Conservation (phyloP, 2,797 vertebrate species). For the Pangasius larnaudii region DNA sequence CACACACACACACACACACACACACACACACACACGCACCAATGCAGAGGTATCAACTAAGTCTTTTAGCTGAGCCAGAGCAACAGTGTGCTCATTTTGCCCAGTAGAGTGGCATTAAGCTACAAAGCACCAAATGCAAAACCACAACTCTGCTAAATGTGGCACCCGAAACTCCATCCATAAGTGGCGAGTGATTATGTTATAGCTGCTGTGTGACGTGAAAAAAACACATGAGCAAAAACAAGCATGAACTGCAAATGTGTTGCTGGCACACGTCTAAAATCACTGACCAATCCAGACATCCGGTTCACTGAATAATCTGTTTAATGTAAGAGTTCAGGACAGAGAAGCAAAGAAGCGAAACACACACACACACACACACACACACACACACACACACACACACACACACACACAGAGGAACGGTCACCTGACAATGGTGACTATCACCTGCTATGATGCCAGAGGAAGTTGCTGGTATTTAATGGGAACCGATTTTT, state of each 20-base stretch:
- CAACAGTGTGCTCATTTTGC: neutral
- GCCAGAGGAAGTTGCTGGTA: conserved; percentile 42
- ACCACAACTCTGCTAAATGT: neutral
- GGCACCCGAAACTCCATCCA: neutral
- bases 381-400: conserved; percentile 28
- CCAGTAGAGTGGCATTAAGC: neutral
- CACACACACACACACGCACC: neutral
- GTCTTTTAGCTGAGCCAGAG: neutral
- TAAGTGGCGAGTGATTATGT: neutral
- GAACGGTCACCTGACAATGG: conserved; percentile 12
- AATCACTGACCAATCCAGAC: neutral
- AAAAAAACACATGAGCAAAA: neutral
- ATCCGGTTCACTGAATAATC: neutral
- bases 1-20: no score
- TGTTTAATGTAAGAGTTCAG: neutral
- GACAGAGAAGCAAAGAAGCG: neutral
- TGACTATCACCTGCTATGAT: conserved; percentile 26
- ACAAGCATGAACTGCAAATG: neutral
- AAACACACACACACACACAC: conserved; percentile 41
- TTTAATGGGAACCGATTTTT: conserved; percentile 37
- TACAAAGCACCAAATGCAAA: neutral
- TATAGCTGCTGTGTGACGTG: neutral
- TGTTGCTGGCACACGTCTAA: neutral
- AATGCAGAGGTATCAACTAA: neutral
- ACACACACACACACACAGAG: neutral